Percentiles rank a stretch among this genome's conserved stretches.
Evolutionary conservation across 1,140 invertebrate species (phyloP).

Genomic region (Mizuhopecten yessoensis): DNA sequence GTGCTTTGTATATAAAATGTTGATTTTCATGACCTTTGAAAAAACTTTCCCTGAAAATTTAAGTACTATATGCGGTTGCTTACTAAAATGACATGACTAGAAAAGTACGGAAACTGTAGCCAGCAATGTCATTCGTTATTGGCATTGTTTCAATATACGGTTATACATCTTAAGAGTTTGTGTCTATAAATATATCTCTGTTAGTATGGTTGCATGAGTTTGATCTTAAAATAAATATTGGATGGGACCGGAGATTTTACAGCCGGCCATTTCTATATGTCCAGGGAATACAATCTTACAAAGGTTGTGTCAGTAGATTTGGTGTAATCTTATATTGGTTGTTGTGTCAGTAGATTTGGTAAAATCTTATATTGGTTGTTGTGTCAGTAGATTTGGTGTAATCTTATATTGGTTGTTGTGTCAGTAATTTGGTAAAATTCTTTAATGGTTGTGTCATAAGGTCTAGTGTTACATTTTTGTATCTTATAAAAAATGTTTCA

Average conservation of each 20-base stretch:
- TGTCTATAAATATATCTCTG: not conserved
- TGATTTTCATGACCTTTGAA: too few species aligned
- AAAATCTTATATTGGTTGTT: too few species aligned
- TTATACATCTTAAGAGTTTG: not conserved
- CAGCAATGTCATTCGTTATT: not conserved
- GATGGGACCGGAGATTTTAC: not conserved
- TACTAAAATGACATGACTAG: not conserved
- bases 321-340: too few species aligned
- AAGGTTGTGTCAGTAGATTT: not conserved
- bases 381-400: too few species aligned
- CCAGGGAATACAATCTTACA: not conserved
- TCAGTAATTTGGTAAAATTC: too few species aligned
- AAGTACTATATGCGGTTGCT: not conserved
- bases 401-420: too few species aligned
- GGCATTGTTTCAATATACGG: not conserved
- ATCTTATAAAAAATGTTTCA: too few species aligned
- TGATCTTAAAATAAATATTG: conserved; percentile 22
- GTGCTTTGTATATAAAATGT: too few species aligned
- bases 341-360: too few species aligned
- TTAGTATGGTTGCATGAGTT: not conserved
- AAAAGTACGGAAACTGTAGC: not conserved
- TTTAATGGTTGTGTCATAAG: too few species aligned
- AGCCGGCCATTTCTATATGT: not conserved
- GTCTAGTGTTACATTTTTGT: too few species aligned
- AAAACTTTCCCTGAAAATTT: not conserved